Conservation (phyloP, 2,797 vertebrate genomes). For the Pygocentrus nattereri region DNA sequence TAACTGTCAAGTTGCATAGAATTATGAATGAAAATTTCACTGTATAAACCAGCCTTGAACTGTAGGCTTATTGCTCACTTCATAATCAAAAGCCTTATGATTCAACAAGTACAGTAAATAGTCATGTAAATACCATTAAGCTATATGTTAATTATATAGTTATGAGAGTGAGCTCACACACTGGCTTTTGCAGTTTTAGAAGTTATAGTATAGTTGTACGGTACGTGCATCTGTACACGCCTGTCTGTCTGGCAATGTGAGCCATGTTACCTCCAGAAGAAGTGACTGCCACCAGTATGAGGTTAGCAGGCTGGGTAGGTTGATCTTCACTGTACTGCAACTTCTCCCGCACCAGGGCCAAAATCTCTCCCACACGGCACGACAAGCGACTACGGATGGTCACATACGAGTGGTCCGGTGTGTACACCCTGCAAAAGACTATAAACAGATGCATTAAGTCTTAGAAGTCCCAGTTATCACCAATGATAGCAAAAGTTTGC, state of each 20-base stretch:
- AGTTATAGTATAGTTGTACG: no score
- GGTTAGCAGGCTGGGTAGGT: constrained; percentile 83
- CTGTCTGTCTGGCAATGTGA: not conserved
- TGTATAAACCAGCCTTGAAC: no score
- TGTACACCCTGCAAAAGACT: constrained; percentile 98
- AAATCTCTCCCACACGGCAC: constrained; percentile 93
- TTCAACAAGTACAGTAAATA: no score
- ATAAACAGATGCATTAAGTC: constrained; percentile 31
- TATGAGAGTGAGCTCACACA: not conserved
- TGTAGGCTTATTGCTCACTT: no score
- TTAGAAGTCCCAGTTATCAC: not conserved
- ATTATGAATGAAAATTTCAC: no score
- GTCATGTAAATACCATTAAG: no score
- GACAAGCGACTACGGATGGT: constrained; percentile 96
- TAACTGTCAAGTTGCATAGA: no score
- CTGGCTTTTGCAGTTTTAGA: not conserved
- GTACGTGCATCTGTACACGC: not conserved
- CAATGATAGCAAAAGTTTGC: not conserved
- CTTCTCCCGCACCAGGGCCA: constrained; percentile 92
- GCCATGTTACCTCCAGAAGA: constrained; percentile 87
- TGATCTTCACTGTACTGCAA: constrained; percentile 95
- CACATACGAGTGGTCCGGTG: constrained; percentile 95
- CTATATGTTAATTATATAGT: not conserved
- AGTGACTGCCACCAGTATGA: constrained; percentile 92
- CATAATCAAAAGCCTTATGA: no score